Conservation (phyloP, 2,113 vertebrate genomes). For the Cinclus mexicanus region DNA sequence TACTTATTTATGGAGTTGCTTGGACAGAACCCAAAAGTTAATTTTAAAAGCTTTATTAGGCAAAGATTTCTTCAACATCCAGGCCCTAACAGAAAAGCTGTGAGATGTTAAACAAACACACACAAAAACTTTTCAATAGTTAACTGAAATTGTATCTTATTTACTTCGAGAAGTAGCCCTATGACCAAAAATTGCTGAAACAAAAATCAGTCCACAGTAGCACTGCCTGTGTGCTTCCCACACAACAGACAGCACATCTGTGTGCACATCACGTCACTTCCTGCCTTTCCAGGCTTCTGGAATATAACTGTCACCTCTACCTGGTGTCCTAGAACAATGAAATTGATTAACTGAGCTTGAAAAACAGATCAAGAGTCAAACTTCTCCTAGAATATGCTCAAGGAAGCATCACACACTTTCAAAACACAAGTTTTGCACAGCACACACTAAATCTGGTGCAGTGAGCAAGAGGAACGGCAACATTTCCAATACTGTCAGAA, state of each 20-base stretch:
- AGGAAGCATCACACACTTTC: background rate
- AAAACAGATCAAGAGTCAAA: background rate
- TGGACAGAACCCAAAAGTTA: background rate
- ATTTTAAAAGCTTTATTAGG: background rate
- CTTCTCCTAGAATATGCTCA: background rate
- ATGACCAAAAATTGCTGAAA: background rate
- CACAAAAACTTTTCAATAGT: background rate
- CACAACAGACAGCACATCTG: background rate
- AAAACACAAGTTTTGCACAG: background rate
- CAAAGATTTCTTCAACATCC: background rate
- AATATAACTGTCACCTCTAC: background rate
- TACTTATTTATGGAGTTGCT: background rate
- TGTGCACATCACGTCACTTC: background rate
- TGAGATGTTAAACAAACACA: background rate
- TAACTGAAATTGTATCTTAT: background rate
- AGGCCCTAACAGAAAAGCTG: background rate
- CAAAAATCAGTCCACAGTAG: background rate
- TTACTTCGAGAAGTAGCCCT: background rate
- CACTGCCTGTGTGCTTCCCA: background rate
- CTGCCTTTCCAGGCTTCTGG: background rate
- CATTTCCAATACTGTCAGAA: background rate
- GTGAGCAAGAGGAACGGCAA: background rate
- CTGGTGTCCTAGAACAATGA: background rate
- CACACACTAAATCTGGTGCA: background rate
- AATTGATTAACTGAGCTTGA: background rate